phyloP scores from a whole-genome alignment of 2,113 vertebrate species.

The Serilophus lunatus region DNA sequence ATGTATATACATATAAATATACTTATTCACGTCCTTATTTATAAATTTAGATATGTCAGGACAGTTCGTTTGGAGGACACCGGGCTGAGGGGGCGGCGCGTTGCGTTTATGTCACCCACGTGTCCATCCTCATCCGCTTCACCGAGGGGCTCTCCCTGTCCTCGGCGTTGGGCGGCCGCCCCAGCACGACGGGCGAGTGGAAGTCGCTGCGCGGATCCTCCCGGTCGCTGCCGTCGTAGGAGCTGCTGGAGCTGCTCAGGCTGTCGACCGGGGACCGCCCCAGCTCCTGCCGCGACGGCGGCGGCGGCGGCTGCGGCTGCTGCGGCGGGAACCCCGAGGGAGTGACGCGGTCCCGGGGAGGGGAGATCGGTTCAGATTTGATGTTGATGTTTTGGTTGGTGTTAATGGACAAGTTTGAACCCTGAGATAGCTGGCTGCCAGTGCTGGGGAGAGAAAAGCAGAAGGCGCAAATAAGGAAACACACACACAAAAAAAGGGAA shows the following conservation, averaged over 20 bases:
- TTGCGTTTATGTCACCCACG: slow-evolving; percentile 93
- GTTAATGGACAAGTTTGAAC: slow-evolving; percentile 92
- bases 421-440: slow-evolving; percentile 95
- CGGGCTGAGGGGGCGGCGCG: not conserved
- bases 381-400: slow-evolving; percentile 97
- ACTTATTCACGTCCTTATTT: slow-evolving; percentile 77
- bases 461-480: not conserved
- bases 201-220: slow-evolving; percentile 92
- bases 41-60: slow-evolving; percentile 83
- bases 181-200: slow-evolving; percentile 88
- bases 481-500: rapidly evolving
- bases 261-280: slow-evolving; percentile 96
- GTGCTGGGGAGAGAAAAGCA: slow-evolving; percentile 71
- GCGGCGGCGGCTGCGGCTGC: slow-evolving; percentile 73
- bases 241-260: slow-evolving; percentile 98
- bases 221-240: slow-evolving; percentile 94
- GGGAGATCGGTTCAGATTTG: slow-evolving; percentile 97
- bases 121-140: slow-evolving; percentile 97
- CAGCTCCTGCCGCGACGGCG: slow-evolving; percentile 87
- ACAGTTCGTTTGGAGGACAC: slow-evolving; percentile 72
- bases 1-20: slow-evolving; percentile 84
- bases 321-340: slow-evolving; percentile 86
- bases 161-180: slow-evolving; percentile 81
- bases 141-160: slow-evolving; percentile 92
- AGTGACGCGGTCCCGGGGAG: slow-evolving; percentile 91